Evolutionary conservation across 2,888 invertebrate species (phyloP), one percentile per base, ranked within the genome.

Genomic region (Drosophila stalkeri): DNA sequence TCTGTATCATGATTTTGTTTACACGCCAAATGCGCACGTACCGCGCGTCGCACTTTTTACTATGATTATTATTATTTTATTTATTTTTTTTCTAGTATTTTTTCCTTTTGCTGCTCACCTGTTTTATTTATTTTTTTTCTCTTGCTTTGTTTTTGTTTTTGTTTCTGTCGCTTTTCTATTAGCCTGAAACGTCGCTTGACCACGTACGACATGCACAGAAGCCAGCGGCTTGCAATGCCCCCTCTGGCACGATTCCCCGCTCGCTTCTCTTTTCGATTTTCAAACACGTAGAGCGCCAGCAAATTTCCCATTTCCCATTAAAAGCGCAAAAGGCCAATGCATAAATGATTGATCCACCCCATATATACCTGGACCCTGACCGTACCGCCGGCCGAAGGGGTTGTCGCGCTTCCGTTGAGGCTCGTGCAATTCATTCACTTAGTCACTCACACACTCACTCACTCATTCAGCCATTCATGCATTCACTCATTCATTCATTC

Each of bases 21-120:
- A 86, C 89, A 89, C 83, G 81, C 73, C 90, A 89, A 86, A 90
- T 86, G 86, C 85, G 77, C 85, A 85, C 85, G 85, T 86, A 90
- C 68, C 72, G 57, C 62, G 67, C 84, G 68, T 77, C 78, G 72
- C 86, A 77, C 86, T 89, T 88, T 90, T 85, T 86, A 86, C 72
- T 73, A 80, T 90, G 87, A 82, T 88, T 88, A 82, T 82, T 87
- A 75, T 72, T 87, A 69, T 77, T 55, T 49, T 72, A 60, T 54
- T 67, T 67, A 52, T 37, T 43, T 56, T 61, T 49, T n/a, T 64
- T 35, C 18, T 27, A 27, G 27, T 27, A 27, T 56, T n/a, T 62
- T 51, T 46, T 18, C 33, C 3, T 51, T 41, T 41, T 56, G 27
- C n/a, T 54, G 46, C 62, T 68, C 76, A 77, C 71, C 77, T 77